These are phyloP conservation scores for Hucho hucho DNA, from an alignment of 2,113 vertebrate genomes.

Conservation along the genomic window DNA sequence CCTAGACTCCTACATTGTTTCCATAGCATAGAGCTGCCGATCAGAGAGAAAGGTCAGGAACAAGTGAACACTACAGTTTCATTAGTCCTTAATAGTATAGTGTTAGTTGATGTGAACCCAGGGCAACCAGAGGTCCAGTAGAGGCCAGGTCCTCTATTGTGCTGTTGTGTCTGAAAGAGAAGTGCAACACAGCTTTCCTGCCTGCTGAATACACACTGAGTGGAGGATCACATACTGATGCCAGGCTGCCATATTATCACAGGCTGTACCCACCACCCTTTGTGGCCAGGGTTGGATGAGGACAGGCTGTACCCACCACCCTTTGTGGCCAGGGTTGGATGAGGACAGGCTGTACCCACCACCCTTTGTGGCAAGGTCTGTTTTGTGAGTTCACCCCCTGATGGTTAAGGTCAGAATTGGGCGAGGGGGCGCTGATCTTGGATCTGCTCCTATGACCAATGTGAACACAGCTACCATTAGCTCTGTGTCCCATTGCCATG, in stretches of 20 bases:
- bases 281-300: background rate
- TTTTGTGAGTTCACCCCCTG: too few relatives aligned
- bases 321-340: too few relatives aligned
- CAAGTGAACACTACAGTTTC: background rate
- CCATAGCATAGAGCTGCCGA: too few relatives aligned
- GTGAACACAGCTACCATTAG: too few relatives aligned
- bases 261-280: background rate
- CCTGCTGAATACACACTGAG: background rate
- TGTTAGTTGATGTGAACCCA: slow-evolving; percentile 27
- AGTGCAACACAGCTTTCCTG: slow-evolving; percentile 38
- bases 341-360: too few relatives aligned
- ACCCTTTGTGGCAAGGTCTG: too few relatives aligned
- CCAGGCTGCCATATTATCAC: background rate
- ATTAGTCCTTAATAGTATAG: slow-evolving; percentile 11
- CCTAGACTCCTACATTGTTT: too few relatives aligned
- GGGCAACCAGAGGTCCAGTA: background rate
- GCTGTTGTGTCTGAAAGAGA: slow-evolving; percentile 46
- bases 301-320: too few relatives aligned
- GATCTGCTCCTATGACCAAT: too few relatives aligned
- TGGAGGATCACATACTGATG: background rate
- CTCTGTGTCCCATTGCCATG: too few relatives aligned
- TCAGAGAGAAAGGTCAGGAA: slow-evolving; percentile 26
- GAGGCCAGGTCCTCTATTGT: slow-evolving; percentile 42
- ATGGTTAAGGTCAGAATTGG: too few relatives aligned
- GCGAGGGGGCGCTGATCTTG: too few relatives aligned